A percentile compares a stretch with the other conserved stretches of the same genome.
These are phyloP conservation scores for Tineola bisselliella DNA, from an alignment of 2,888 invertebrate species.

Conservation along the genomic window DNA sequence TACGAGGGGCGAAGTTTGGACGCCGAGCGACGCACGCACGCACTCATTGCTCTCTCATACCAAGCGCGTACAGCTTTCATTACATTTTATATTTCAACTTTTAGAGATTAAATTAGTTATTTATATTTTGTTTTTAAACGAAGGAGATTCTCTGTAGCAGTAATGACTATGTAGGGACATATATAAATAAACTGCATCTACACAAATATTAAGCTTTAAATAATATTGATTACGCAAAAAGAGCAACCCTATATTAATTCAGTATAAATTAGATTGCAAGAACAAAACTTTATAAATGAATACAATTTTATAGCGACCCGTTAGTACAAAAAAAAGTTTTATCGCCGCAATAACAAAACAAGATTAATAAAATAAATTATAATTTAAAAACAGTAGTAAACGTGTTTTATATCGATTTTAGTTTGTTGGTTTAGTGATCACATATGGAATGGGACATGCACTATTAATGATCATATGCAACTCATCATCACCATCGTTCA, in stretches of 20 bases:
- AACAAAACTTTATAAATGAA: background rate
- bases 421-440: too few relatives aligned
- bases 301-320: background rate
- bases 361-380: background rate
- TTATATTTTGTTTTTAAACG: background rate
- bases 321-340: background rate
- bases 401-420: too few relatives aligned
- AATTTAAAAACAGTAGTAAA: too few relatives aligned
- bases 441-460: too few relatives aligned
- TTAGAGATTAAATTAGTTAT: conserved; percentile 59
- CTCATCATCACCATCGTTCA: background rate
- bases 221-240: background rate
- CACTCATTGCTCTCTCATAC: conserved; percentile 37
- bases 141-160: background rate
- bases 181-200: too few relatives aligned
- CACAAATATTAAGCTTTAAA: too few relatives aligned
- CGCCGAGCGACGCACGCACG: conserved; percentile 38
- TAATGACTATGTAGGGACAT: too few relatives aligned
- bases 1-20: conserved; percentile 46
- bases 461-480: too few relatives aligned
- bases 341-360: background rate
- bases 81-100: conserved; percentile 67
- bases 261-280: background rate
- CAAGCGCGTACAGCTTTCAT: conserved; percentile 63
- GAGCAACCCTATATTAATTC: background rate